A percentile compares a stretch with the other conserved stretches of the same genome.
These are phyloP conservation scores for Jordanella pulchra DNA, from an alignment of 2,797 vertebrate genomes.

Conservation along the genomic window DNA sequence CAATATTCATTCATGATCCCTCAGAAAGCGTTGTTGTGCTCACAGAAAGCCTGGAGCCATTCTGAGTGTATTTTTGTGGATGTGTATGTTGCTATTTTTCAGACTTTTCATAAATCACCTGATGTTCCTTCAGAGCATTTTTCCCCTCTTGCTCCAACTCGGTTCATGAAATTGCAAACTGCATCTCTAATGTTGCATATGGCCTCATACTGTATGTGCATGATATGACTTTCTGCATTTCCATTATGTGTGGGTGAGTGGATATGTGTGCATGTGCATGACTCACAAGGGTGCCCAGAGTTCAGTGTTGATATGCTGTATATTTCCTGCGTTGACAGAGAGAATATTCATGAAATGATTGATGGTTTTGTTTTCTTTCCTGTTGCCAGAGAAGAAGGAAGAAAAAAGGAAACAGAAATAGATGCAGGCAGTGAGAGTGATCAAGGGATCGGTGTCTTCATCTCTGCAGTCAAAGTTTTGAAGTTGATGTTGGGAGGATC, in stretches of 20 bases:
- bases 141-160: slow-evolving; percentile 25
- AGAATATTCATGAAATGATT: slow-evolving; percentile 61
- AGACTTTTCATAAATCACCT: slow-evolving; percentile 30
- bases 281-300: slow-evolving; percentile 41
- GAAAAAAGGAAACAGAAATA: slow-evolving; percentile 37
- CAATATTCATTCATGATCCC: slow-evolving; percentile 15
- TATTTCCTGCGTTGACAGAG: slow-evolving; percentile 50
- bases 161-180: slow-evolving; percentile 34
- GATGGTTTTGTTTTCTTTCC: slow-evolving; percentile 57
- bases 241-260: slow-evolving; percentile 47
- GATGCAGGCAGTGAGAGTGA: slow-evolving; percentile 38
- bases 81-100: slow-evolving; percentile 14
- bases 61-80: neutral
- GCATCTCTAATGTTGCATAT: slow-evolving; percentile 43
- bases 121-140: slow-evolving; percentile 17
- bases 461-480: slow-evolving; percentile 50
- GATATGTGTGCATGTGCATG: slow-evolving; percentile 29
- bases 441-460: slow-evolving; percentile 45
- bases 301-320: slow-evolving; percentile 52
- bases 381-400: slow-evolving; percentile 32
- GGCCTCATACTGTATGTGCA: slow-evolving; percentile 26
- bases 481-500: slow-evolving; percentile 36
- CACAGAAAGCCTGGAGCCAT: neutral
- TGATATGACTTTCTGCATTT: slow-evolving; percentile 47
- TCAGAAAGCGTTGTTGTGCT: slow-evolving; percentile 7